These are phyloP conservation scores for Melangyna quadrimaculata DNA, from an alignment of 2,888 invertebrate species.

Conservation along the genomic window DNA sequence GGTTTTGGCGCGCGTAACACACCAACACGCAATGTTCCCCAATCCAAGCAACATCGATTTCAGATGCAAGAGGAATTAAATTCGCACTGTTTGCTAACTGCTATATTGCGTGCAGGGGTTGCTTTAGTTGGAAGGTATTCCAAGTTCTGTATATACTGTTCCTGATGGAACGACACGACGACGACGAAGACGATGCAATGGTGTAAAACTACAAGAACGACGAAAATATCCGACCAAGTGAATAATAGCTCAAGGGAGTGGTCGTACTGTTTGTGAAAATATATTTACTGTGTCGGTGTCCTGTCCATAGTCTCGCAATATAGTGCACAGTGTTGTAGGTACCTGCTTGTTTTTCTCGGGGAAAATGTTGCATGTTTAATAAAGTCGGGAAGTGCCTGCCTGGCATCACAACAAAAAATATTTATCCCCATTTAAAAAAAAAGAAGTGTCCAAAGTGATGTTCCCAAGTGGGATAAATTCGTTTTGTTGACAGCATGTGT, in stretches of 20 bases:
- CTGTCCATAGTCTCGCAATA: neutral
- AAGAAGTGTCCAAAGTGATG: constrained; percentile 46
- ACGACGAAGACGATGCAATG: neutral
- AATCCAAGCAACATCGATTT: constrained; percentile 21
- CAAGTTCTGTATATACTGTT: constrained; percentile 11
- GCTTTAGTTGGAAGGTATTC: constrained; percentile 1
- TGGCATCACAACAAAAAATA: neutral
- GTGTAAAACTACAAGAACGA: constrained; percentile 27
- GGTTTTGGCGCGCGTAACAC: constrained; percentile 61
- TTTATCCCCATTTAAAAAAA: neutral
- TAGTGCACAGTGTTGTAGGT: neutral
- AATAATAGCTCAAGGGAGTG: constrained; percentile 58
- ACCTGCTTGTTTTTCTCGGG: neutral
- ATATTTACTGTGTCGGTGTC: constrained; percentile 11
- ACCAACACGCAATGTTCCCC: constrained; percentile 50
- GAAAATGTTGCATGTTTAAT: constrained; percentile 26
- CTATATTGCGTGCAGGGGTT: constrained; percentile 59
- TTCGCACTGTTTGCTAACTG: constrained; percentile 52
- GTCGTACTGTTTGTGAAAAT: constrained; percentile 16
- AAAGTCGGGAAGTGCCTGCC: constrained; percentile 5
- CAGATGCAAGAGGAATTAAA: constrained; percentile 38
- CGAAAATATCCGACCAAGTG: constrained; percentile 44
- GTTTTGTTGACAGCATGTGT: constrained; percentile 32
- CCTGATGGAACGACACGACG: constrained; percentile 3
- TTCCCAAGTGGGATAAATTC: constrained; percentile 33